Conservation (phyloP, 2,888 invertebrate species). For the Caenorhabditis macrosperma region DNA sequence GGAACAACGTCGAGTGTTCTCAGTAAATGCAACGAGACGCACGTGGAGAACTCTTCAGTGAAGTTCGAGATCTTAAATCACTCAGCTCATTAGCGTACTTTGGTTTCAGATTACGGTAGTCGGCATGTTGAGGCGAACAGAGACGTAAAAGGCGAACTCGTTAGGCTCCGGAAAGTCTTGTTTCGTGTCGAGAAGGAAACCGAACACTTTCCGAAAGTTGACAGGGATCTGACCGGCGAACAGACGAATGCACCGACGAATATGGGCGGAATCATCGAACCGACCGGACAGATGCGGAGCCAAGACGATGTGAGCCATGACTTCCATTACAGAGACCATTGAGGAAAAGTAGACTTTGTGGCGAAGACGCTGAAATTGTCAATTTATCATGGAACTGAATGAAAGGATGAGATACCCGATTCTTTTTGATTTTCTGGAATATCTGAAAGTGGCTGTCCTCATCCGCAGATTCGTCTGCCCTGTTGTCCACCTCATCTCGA, state of each 20-base stretch:
- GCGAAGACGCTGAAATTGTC: conserved; percentile 30
- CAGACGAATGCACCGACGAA: conserved; percentile 16
- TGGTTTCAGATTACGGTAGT: background rate
- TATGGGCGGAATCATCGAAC: conserved; percentile 48
- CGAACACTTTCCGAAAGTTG: conserved; percentile 42
- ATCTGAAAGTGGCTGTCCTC: conserved; percentile 27
- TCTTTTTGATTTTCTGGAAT: conserved; percentile 36
- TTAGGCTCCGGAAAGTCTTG: conserved; percentile 48
- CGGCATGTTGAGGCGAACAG: conserved; percentile 37
- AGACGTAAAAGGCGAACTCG: conserved; percentile 42
- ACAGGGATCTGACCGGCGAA: conserved; percentile 18
- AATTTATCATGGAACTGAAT: background rate
- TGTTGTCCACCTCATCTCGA: background rate
- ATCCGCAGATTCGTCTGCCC: conserved; percentile 16
- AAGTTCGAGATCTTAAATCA: conserved; percentile 30
- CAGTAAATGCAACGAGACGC: conserved; percentile 30
- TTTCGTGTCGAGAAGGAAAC: conserved; percentile 23
- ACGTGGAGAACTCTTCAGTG: conserved; percentile 32
- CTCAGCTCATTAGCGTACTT: background rate
- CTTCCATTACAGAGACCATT: conserved; percentile 45
- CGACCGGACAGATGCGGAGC: conserved; percentile 47
- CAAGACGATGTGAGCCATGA: conserved; percentile 53
- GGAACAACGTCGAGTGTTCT: conserved; percentile 32
- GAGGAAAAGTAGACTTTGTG: conserved; percentile 33
- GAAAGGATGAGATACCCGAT: conserved; percentile 3